These are phyloP conservation scores for Porites lutea DNA, from an alignment of 64 coral and sea anemone genomes.

Conservation along the genomic window DNA sequence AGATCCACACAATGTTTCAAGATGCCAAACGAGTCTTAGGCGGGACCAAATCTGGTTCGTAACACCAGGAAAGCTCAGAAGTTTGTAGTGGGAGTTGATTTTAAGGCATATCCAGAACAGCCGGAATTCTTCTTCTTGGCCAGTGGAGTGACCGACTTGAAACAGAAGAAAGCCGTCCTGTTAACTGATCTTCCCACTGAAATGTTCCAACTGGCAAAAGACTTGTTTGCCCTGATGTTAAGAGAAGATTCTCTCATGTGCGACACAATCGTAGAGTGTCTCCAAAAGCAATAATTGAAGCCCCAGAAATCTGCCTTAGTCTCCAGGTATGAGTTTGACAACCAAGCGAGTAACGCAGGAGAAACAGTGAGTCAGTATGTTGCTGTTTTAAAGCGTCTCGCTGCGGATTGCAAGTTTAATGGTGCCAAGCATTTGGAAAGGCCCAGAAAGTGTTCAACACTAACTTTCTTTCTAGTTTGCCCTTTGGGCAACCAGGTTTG, in stretches of 20 bases:
- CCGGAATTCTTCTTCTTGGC: not conserved
- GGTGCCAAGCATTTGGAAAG: slow-evolving; percentile 51
- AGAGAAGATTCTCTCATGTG: not conserved
- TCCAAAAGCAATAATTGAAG: slow-evolving; percentile 28
- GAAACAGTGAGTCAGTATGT: too few species aligned
- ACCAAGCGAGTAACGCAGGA: too few species aligned
- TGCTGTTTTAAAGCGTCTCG: slow-evolving; percentile 49
- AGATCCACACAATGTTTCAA: not conserved
- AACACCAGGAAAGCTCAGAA: slow-evolving; percentile 20
- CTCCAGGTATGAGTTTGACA: slow-evolving; percentile 65
- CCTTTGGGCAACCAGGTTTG: slow-evolving; percentile 59
- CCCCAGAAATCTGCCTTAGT: slow-evolving; percentile 71
- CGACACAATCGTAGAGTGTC: slow-evolving; percentile 13
- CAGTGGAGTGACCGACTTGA: too few species aligned
- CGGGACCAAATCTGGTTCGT: too few species aligned
- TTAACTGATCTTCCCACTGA: not conserved
- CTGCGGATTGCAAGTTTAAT: slow-evolving; percentile 63
- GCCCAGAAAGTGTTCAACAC: slow-evolving; percentile 48
- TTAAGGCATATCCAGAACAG: slow-evolving; percentile 44
- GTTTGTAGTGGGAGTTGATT: slow-evolving; percentile 47
- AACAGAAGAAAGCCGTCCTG: too few species aligned
- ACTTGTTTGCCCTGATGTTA: not conserved
- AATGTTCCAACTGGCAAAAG: too few species aligned
- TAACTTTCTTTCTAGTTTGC: not conserved
- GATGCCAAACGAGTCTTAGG: not conserved